Evolutionary conservation across 2,888 invertebrate species (phyloP).

Genomic region (Poecilobothrus nobilitatus): DNA sequence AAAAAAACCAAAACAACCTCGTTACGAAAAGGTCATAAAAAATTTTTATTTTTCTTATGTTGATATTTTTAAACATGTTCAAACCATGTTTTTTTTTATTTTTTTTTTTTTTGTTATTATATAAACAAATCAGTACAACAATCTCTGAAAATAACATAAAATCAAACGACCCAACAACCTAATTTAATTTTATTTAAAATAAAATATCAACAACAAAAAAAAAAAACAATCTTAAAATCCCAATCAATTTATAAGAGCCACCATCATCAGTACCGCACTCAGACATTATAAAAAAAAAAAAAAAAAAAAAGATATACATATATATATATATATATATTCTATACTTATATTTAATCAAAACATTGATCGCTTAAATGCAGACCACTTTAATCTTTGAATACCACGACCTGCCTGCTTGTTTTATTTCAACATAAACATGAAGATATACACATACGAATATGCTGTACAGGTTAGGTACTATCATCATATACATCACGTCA

Average conservation of each 20-base stretch:
- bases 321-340: no score
- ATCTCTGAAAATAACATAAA: neutral
- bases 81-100: no score
- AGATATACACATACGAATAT: no score
- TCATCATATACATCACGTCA: no score
- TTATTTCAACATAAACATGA: no score
- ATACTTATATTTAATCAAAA: neutral
- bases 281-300: neutral
- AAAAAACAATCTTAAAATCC: neutral
- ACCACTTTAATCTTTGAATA: neutral
- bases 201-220: neutral
- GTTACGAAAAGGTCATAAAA: no score
- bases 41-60: no score
- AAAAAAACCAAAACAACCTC: no score
- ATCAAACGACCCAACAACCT: conserved; percentile 2
- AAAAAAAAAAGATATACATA: no score
- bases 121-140: neutral
- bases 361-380: neutral
- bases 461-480: no score
- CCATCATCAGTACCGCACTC: neutral
- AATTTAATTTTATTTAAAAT: neutral
- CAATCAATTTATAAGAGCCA: neutral
- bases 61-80: no score
- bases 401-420: neutral
- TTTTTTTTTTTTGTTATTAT: neutral